Base-by-base conservation (phyloP, 2,888 invertebrate species). In the Platycheirus albimanus region DNA sequence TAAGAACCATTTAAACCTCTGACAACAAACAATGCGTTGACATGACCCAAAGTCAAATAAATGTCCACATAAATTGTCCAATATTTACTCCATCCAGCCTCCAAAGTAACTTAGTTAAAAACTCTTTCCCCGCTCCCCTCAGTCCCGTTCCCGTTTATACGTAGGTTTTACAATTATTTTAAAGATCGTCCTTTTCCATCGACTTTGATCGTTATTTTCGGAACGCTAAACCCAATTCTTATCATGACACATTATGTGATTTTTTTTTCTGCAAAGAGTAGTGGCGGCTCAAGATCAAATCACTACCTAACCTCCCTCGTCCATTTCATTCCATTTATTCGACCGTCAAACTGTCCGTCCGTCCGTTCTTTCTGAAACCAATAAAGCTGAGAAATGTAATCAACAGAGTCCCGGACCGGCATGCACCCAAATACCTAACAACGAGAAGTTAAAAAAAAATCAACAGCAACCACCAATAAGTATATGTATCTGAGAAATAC, bases 11-110 rank as follows among this genome's bases (percentile, higher is more conserved):
- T 19, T 1, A 45, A 19, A 19, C 10, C 43, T 19, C 19, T 19
- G 4, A 45, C 36, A 58, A 41, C 56, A 58, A 41, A 41, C 41
- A 41, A 13, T 41, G 6, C 20, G 13, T 41, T 49, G 19, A 41
- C 63, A 61, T 52, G 43, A 61, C 19, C 41, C 52, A 43, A 63
- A 24, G 33, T 45, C 71, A 63, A 72, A 64, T 64, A 63, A 72
- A 61, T 30, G 20, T 51, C 43, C 3, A 71, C 5, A 61, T n/a
- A 51, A 63, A 20, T 19, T 61, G 43, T 63, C 33, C 54, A 54
- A 63, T 43, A 72, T 72, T 72, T 63, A 63, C 38, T 19, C 11
- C 20, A 10, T 33, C 51, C 63, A 45, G 52, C 33, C 71, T 45
- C 45, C 72, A 17, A 20, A 54, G 45, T 52, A 54, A 33, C 63